Evolutionary conservation across 2,797 vertebrate genomes (phyloP).

Genomic region (Sebastes matsubarae): DNA sequence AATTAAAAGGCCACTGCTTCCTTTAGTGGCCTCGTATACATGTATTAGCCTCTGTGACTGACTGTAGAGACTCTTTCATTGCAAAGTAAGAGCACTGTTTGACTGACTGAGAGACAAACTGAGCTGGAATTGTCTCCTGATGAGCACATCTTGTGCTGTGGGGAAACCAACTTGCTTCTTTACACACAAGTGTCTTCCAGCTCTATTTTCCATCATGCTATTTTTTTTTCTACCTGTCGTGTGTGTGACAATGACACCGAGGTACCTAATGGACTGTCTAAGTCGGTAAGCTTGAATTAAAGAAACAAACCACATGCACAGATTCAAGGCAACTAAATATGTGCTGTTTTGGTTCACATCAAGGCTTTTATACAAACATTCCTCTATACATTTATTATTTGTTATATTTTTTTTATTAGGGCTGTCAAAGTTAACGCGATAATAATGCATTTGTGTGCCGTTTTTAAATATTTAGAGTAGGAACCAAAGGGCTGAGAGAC

Average conservation of each 20-base stretch:
- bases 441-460: too few relatives aligned
- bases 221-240: not conserved
- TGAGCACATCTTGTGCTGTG: slow-evolving; percentile 2
- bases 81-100: not conserved
- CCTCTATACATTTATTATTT: not conserved
- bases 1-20: slow-evolving; percentile 12
- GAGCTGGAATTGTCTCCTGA: slow-evolving; percentile 17
- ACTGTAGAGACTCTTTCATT: not conserved
- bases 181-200: not conserved
- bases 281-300: not conserved
- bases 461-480: not conserved
- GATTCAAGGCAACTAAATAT: not conserved
- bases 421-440: too few relatives aligned
- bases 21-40: not conserved
- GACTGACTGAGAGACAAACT: not conserved
- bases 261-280: not conserved
- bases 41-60: not conserved
- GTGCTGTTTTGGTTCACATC: not conserved
- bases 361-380: not conserved
- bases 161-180: slow-evolving; percentile 10
- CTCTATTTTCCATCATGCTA: not conserved
- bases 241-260: not conserved
- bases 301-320: not conserved
- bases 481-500: not conserved
- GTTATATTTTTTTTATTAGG: too few relatives aligned